phyloP scores from a whole-genome alignment of 2,888 invertebrate genomes.

The Exephanes ischioxanthus region DNA sequence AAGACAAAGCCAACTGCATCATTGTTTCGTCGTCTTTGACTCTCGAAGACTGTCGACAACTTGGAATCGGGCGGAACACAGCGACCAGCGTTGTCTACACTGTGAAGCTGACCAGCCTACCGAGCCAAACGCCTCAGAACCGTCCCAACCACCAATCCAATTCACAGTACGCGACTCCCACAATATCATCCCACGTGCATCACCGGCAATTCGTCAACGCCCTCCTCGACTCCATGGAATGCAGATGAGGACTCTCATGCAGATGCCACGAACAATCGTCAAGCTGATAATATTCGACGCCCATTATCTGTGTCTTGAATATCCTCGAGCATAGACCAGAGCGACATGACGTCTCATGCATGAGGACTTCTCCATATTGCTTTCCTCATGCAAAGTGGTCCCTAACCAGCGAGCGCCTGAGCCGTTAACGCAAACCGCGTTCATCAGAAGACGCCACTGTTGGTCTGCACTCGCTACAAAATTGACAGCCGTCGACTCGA shows the following conservation, averaged over 20 bases:
- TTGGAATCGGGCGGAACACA: background rate
- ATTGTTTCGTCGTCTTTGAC: too few species aligned
- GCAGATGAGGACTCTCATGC: background rate
- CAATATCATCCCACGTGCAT: background rate
- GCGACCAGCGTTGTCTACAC: background rate
- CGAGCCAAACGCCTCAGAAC: background rate
- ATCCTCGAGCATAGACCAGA: background rate
- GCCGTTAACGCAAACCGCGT: background rate
- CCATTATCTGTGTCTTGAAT: background rate
- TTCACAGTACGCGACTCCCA: background rate
- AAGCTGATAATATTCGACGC: background rate
- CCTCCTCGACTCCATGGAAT: background rate
- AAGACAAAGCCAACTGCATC: too few species aligned
- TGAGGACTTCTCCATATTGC: background rate
- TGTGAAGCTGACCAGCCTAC: background rate
- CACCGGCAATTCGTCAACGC: background rate
- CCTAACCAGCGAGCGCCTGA: background rate
- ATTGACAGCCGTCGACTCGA: conserved; percentile 8
- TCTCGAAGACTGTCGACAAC: background rate
- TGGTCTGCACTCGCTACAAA: background rate
- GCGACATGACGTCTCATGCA: background rate
- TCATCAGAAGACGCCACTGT: background rate
- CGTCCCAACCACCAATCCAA: background rate
- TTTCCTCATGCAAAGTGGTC: background rate
- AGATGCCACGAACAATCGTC: background rate